Evolutionary conservation across 1,140 invertebrate species (phyloP).

Genomic region (Oryzaephilus surinamensis): DNA sequence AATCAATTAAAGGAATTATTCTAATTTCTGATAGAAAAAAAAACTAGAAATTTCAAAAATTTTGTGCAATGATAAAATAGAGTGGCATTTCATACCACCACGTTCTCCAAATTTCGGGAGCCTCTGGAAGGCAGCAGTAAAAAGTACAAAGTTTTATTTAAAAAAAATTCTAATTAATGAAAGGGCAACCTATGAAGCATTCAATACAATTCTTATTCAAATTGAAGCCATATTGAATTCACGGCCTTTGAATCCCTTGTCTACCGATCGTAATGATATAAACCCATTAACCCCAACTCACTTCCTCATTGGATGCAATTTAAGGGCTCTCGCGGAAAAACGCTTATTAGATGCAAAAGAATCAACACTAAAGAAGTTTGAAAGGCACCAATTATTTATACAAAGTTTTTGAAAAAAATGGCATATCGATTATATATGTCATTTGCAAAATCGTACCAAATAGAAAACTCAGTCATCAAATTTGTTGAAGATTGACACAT

Average conservation of each 20-base stretch:
- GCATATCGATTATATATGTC: too few relatives aligned
- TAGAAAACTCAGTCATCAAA: too few relatives aligned
- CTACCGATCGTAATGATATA: constrained; percentile 25
- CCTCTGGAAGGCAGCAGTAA: constrained; percentile 30
- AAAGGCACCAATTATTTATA: too few relatives aligned
- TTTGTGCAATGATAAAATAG: background rate
- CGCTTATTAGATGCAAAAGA: too few relatives aligned
- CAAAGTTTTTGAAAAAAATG: too few relatives aligned
- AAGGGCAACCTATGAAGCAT: constrained; percentile 23
- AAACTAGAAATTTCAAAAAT: background rate
- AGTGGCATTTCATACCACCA: constrained; percentile 1
- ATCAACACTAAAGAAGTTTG: too few relatives aligned
- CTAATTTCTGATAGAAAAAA: background rate
- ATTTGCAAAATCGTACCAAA: too few relatives aligned
- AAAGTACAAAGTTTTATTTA: constrained; percentile 16
- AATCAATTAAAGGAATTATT: constrained; percentile 4
- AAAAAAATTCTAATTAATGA: constrained; percentile 15
- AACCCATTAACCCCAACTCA: too few relatives aligned
- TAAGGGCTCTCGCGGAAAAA: constrained; percentile 18
- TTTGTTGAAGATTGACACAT: too few relatives aligned
- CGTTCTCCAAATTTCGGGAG: constrained; percentile 22
- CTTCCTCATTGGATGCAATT: constrained; percentile 30
- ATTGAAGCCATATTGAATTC: constrained; percentile 28
- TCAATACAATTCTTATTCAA: constrained; percentile 18
- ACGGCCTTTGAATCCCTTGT: constrained; percentile 26